phyloP scores from a whole-genome alignment of 2,797 vertebrate species.

The Bradypus variegatus region DNA sequence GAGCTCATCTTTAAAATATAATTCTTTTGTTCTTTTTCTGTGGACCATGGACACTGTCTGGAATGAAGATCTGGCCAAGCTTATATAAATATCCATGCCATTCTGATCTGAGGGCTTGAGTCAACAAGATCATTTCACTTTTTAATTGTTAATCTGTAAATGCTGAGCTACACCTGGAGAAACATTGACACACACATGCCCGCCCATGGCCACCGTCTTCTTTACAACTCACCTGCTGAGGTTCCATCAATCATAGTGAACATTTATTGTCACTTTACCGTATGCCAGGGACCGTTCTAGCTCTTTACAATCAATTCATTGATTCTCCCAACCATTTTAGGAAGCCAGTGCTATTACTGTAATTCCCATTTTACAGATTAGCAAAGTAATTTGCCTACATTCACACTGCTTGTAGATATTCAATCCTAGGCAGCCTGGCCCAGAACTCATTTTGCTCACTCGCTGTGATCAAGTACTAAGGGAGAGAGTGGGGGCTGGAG shows the following conservation, averaged over 20 bases:
- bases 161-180: not conserved
- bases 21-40: not conserved
- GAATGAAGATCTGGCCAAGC: not conserved
- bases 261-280: accelerated
- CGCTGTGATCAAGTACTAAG: not conserved
- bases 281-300: not conserved
- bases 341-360: accelerated
- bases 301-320: too few relatives aligned
- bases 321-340: not conserved
- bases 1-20: not conserved
- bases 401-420: not conserved
- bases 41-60: not conserved
- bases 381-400: not conserved
- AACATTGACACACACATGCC: not conserved
- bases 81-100: not conserved
- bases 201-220: not conserved
- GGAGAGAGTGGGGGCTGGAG: too few relatives aligned
- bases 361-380: not conserved
- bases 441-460: accelerated
- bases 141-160: not conserved
- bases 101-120: not conserved
- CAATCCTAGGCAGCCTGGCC: not conserved
- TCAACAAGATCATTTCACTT: not conserved
- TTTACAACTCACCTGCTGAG: not conserved
- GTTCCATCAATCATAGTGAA: accelerated